These are phyloP conservation scores for Minunthozetes semirufus DNA, from an alignment of 2,888 invertebrate species.

Conservation along the genomic window DNA sequence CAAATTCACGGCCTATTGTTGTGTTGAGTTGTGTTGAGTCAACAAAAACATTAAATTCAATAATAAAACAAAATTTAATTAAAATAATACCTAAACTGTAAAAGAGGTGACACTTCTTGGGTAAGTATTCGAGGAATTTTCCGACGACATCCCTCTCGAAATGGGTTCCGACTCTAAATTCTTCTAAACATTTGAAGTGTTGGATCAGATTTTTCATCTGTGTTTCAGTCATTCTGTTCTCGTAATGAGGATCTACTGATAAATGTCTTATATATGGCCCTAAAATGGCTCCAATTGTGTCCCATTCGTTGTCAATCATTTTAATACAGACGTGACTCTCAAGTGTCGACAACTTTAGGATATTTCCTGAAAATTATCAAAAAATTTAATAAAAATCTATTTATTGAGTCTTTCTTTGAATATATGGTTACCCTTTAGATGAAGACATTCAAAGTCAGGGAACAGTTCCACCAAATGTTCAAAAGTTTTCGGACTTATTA, in stretches of 20 bases:
- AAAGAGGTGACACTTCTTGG: neutral
- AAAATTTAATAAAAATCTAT: neutral
- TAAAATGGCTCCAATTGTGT: neutral
- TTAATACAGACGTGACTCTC: neutral
- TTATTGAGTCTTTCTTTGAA: neutral
- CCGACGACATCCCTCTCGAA: constrained; percentile 14
- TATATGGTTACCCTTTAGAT: neutral
- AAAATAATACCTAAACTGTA: constrained; percentile 10
- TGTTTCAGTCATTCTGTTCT: neutral
- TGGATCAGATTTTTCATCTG: constrained; percentile 2
- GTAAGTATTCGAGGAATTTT: neutral
- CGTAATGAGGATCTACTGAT: constrained; percentile 9
- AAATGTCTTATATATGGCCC: neutral
- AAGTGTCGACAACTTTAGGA: neutral
- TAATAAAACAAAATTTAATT: neutral
- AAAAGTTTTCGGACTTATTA: neutral
- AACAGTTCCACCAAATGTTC: neutral
- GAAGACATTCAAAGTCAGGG: constrained; percentile 14
- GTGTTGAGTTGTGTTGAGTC: too few species aligned
- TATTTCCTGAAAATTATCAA: constrained; percentile 1
- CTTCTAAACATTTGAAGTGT: neutral
- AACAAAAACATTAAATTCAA: neutral
- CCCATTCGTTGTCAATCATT: neutral
- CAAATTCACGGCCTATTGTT: constrained; percentile 3
- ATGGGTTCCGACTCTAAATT: constrained; percentile 3